Conservation (phyloP, 2,797 vertebrate genomes). For the Danio aesculapii region DNA sequence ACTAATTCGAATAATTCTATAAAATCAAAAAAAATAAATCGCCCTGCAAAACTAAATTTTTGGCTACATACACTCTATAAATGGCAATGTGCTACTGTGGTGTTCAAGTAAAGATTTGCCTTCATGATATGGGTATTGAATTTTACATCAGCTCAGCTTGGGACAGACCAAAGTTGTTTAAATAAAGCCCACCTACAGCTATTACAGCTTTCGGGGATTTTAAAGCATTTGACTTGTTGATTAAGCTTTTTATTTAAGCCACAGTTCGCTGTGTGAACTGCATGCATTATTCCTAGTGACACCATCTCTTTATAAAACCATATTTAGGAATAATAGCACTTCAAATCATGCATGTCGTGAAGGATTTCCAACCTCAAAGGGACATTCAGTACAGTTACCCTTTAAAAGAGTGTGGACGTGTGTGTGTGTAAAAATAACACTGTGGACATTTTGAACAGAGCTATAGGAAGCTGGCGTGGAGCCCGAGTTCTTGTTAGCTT, state of each 20-base stretch:
- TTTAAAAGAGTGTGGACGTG: too few relatives aligned
- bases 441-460: constrained; percentile 45
- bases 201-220: constrained; percentile 5
- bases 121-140: not conserved
- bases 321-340: constrained; percentile 49
- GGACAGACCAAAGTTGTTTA: constrained; percentile 1
- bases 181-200: constrained; percentile 27
- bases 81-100: not conserved
- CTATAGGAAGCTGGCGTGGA: constrained; percentile 66
- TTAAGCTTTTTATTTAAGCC: constrained; percentile 43
- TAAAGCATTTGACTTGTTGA: constrained; percentile 35
- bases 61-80: not conserved
- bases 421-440: not conserved
- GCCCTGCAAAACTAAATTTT: too few relatives aligned
- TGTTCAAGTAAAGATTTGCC: constrained; percentile 1
- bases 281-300: constrained; percentile 46
- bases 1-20: too few relatives aligned
- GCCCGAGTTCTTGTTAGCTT: constrained; percentile 67
- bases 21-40: too few relatives aligned
- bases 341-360: constrained; percentile 45
- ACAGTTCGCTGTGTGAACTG: constrained; percentile 13
- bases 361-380: constrained; percentile 47
- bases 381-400: constrained; percentile 52
- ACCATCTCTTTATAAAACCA: constrained; percentile 39
- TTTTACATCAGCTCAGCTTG: constrained; percentile 4